Evolutionary conservation across 1,140 invertebrate species (phyloP), one percentile per base, ranked within the genome.

Genomic region (Hylaeus volcanicus): DNA sequence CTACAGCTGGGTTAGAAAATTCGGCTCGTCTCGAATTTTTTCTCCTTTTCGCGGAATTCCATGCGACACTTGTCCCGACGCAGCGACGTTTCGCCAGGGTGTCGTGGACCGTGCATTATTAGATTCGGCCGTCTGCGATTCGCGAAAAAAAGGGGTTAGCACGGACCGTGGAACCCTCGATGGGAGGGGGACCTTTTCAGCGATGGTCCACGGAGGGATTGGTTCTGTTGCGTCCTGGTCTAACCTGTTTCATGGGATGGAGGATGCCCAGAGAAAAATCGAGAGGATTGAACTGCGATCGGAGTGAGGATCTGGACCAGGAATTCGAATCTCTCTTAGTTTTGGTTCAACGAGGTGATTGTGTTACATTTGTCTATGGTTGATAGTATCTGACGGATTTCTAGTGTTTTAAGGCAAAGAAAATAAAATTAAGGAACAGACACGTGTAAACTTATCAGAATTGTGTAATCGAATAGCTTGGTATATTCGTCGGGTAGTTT

Each of bases 111-210:
- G 64, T 72, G 58, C 75, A 68, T 79, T 88, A 88, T 85, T 88
- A 82, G 80, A 86, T 88, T 81, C 85, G 74, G 78, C 71, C 79
- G 26, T 88, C 78, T 51, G 77, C 85, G 74, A 51, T 73, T 66
- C 66, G 64, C 60, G 61, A 74, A 51, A 81, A 56, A 74, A 51
- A 81, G 51, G 75, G 81, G 86, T 74, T 82, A 55, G 56, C 60
- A n/a, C 60, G 60, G 63, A 61, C 48, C 39, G 56, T 26, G n/a
- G 63, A 77, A 69, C 61, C 58, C 2, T 37, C 5, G 26, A n/a
- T 37, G 43, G 41, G 43, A 65, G 61, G 60, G 75, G 65, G 63
- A 53, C 15, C 77, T 78, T 85, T 86, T 78, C 85, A 75, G 45
- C 66, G 74, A 63, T 66, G 66, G 69, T 61, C 41, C 65, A 73